Conservation (phyloP, 2,888 invertebrate genomes). For the Mystacides longicornis region DNA sequence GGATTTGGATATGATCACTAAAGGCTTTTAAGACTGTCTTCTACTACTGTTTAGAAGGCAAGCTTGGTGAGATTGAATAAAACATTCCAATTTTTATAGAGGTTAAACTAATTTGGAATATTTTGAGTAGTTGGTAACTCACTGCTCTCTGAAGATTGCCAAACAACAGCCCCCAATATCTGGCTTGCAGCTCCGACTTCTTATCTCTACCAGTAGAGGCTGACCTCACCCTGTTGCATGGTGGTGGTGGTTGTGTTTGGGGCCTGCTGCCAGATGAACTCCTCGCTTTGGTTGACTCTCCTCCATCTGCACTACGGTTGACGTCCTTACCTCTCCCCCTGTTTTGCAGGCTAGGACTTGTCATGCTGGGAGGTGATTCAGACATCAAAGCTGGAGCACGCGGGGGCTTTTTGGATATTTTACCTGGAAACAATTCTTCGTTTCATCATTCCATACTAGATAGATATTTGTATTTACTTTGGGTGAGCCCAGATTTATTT, state of each 20-base stretch:
- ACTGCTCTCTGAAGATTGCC: constrained; percentile 88
- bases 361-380: constrained; percentile 7
- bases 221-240: constrained; percentile 61
- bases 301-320: not conserved
- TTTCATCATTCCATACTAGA: too few species aligned
- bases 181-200: constrained; percentile 77
- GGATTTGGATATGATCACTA: too few species aligned
- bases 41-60: too few species aligned
- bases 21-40: too few species aligned
- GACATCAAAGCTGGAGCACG: constrained; percentile 40
- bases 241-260: not conserved
- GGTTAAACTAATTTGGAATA: too few species aligned
- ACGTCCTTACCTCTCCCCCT: not conserved
- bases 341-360: not conserved
- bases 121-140: too few species aligned
- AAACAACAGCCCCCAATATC: constrained; percentile 94
- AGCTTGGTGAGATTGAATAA: too few species aligned
- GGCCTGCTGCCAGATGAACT: not conserved
- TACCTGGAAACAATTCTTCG: constrained; percentile 33
- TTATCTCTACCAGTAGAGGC: constrained; percentile 84
- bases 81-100: too few species aligned
- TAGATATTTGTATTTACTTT: too few species aligned
- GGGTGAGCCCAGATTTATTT: too few species aligned
- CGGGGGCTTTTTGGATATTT: constrained; percentile 58
- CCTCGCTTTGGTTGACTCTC: not conserved